A percentile compares a stretch with the other conserved stretches of the same genome.
These are phyloP conservation scores for Amazona ochrocephala DNA, from an alignment of 2,797 vertebrate species.

Conservation along the genomic window DNA sequence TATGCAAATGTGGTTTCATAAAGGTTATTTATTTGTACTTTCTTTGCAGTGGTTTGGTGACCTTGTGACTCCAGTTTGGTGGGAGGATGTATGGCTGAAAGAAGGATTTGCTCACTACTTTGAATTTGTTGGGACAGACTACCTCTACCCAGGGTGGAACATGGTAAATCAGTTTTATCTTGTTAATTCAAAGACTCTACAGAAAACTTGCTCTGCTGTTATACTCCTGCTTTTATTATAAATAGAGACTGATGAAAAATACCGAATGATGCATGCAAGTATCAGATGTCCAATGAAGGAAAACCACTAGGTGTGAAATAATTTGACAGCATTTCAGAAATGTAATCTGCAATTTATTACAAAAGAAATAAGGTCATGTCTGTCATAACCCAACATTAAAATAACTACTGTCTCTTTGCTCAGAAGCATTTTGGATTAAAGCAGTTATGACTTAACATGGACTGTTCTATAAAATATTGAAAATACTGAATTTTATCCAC, in stretches of 20 bases:
- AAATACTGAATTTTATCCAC: background rate
- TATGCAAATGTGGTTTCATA: background rate
- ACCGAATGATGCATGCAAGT: background rate
- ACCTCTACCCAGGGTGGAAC: conserved; percentile 97
- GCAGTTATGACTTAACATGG: background rate
- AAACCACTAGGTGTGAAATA: conserved; percentile 55
- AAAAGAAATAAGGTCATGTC: conserved; percentile 32
- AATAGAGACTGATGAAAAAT: conserved; percentile 20
- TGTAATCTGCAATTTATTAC: conserved; percentile 42
- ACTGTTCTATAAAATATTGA: background rate
- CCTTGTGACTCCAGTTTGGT: conserved; percentile 97
- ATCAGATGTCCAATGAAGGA: conserved; percentile 45
- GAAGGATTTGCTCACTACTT: conserved; percentile 99
- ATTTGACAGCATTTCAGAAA: conserved; percentile 36
- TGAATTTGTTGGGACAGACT: conserved; percentile 95
- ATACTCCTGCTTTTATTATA: background rate
- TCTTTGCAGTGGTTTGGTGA: conserved; percentile 94
- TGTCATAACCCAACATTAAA: background rate
- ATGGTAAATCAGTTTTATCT: conserved; percentile 84
- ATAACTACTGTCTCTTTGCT: conserved; percentile 9
- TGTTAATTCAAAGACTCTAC: background rate
- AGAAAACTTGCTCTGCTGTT: background rate
- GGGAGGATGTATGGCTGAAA: conserved; percentile 98
- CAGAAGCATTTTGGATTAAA: conserved; percentile 41
- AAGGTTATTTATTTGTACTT: conserved; percentile 27